These are phyloP conservation scores for Hydrophis major DNA, from an alignment of 2,797 vertebrate species.

Conservation along the genomic window DNA sequence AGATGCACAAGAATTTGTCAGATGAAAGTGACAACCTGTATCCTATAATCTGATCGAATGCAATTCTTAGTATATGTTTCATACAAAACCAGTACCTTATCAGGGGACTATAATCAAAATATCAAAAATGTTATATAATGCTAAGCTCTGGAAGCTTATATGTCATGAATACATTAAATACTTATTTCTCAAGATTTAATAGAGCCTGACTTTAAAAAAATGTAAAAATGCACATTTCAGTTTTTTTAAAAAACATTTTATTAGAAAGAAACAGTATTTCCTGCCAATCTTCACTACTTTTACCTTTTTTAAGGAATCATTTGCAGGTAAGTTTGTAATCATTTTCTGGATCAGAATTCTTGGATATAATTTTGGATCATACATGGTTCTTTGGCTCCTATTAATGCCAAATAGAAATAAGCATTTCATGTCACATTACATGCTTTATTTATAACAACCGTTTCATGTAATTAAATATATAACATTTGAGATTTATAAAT, in stretches of 20 bases:
- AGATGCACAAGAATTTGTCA: background rate
- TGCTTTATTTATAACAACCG: background rate
- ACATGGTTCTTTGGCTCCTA: background rate
- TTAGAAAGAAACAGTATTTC: background rate
- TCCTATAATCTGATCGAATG: background rate
- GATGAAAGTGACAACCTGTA: slow-evolving; percentile 21
- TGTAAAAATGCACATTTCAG: background rate
- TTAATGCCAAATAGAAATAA: background rate
- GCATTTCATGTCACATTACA: background rate
- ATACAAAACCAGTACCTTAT: background rate
- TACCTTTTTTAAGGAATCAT: background rate
- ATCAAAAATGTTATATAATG: slow-evolving; percentile 2
- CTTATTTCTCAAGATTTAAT: background rate
- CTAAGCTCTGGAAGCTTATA: slow-evolving; percentile 4
- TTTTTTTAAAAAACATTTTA: background rate
- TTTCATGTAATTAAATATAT: background rate
- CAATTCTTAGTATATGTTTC: background rate
- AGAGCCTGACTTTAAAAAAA: background rate
- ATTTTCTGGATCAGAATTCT: background rate
- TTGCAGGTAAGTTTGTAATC: background rate
- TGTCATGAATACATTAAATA: background rate
- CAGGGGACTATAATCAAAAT: slow-evolving; percentile 1
- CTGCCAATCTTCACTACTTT: background rate
- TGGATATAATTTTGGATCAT: background rate
- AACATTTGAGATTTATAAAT: background rate